These are phyloP conservation scores for Drosophila macrospina DNA, from an alignment of 2,888 invertebrate species.

Conservation along the genomic window DNA sequence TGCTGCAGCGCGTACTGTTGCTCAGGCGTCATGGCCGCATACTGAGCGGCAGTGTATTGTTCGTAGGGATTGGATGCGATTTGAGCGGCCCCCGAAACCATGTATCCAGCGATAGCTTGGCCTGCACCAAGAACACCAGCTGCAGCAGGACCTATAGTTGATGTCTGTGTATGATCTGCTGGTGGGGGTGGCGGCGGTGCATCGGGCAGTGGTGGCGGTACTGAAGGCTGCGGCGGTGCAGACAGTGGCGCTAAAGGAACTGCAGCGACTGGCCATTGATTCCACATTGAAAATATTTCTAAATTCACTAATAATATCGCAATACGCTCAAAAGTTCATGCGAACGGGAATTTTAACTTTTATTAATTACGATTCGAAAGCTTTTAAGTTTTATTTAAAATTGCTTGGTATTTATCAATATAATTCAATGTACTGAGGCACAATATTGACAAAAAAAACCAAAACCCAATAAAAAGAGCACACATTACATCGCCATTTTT, in stretches of 20 bases:
- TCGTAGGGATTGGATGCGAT: conserved; percentile 69
- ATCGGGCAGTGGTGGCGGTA: conserved; percentile 72
- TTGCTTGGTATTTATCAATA: conserved; percentile 32
- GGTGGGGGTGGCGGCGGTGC: conserved; percentile 74
- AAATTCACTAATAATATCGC: not conserved
- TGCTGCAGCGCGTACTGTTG: conserved; percentile 85
- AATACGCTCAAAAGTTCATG: not conserved
- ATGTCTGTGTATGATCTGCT: conserved; percentile 29
- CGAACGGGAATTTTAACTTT: not conserved
- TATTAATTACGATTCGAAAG: not conserved
- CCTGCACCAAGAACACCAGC: not conserved
- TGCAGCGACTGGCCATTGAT: conserved; percentile 73
- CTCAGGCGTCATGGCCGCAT: conserved; percentile 83
- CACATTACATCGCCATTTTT: conserved; percentile 74
- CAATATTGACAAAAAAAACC: conserved; percentile 28
- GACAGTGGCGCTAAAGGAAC: conserved; percentile 50
- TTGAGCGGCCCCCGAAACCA: not conserved
- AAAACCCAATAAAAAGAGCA: conserved; percentile 29
- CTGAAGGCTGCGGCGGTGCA: conserved; percentile 69
- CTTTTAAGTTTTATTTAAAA: not conserved
- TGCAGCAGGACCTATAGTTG: not conserved
- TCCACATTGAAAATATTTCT: conserved; percentile 73
- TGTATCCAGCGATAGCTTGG: conserved; percentile 2
- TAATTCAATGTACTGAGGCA: conserved; percentile 21
- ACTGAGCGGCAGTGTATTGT: conserved; percentile 83